Evolutionary conservation across 2,797 vertebrate species (phyloP), one percentile per base, ranked within the genome.

Genomic region (Fistularia commersonii): DNA sequence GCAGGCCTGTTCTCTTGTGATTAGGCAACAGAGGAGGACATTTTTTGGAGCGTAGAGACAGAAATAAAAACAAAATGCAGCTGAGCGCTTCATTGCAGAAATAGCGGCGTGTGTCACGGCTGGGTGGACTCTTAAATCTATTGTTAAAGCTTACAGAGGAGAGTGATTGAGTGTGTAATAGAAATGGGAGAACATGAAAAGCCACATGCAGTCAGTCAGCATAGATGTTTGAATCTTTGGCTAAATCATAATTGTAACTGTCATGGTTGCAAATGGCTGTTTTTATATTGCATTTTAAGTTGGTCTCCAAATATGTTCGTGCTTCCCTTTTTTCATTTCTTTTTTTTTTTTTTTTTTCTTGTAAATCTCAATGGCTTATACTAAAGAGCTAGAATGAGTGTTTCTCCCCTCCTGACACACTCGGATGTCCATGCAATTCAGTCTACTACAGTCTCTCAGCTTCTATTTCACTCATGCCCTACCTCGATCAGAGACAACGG

Each of bases 181-280:
- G n/a, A n/a, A n/a, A n/a, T n/a, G n/a, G n/a, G n/a, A n/a, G n/a
- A n/a, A n/a, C n/a, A n/a, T n/a, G n/a, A n/a, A n/a, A 72, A 74
- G 48, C 48, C 0, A 64, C 70, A 76, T 77, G 75, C 78, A 74
- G 72, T 61, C 52, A n/a, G n/a, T n/a, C n/a, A n/a, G n/a, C n/a
- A n/a, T n/a, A n/a, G n/a, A n/a, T 58, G 64, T 71, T 63, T 69
- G 69, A 82, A 74, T 89, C 87, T 87, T 87, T 89, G 85, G 84
- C 83, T 80, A 86, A 87, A 78, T 61, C 0, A 81, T 69, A 86
- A 79, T 37, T 12, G 15, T 38, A 76, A 79, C 61, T 44, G 61
- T 77, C 57, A 69, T 75, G 72, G 78, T 57, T 77, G 75, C 73
- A 79, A 61, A 35, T n/a, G n/a, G 54, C 56, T 66, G 70, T 78